Evolutionary conservation across 2,113 vertebrate genomes (phyloP).

Genomic region (Lophotis ruficrista): DNA sequence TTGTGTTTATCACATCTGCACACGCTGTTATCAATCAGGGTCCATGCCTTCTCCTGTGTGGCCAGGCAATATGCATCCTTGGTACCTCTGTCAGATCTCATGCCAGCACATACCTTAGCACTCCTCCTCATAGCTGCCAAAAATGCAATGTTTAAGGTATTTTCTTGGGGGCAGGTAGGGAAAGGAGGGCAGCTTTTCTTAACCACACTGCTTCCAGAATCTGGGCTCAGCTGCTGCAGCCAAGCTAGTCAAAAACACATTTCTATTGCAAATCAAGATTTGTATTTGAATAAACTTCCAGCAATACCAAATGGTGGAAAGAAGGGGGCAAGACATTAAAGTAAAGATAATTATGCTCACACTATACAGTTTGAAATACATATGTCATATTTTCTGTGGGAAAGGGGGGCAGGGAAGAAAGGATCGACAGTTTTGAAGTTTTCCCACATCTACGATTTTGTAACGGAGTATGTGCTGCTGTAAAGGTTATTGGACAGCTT

Average conservation of each 20-base stretch:
- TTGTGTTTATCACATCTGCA: not conserved
- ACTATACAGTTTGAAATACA: not conserved
- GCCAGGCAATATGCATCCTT: not conserved
- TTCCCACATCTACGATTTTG: not conserved
- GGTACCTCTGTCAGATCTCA: not conserved
- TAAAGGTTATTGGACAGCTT: not conserved
- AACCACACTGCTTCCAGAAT: not conserved
- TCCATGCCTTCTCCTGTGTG: not conserved
- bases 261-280: not conserved
- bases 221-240: not conserved
- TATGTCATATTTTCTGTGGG: not conserved
- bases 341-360: not conserved
- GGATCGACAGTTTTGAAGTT: not conserved
- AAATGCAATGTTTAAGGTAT: not conserved
- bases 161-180: not conserved
- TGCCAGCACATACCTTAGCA: not conserved
- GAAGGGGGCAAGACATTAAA: not conserved
- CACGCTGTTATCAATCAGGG: not conserved
- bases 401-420: not conserved
- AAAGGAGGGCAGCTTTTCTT: not conserved
- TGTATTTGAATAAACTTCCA: not conserved
- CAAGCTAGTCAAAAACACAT: not conserved
- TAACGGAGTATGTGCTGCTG: not conserved
- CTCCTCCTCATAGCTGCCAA: not conserved
- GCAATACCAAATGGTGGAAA: not conserved